Evolutionary conservation across 1,140 invertebrate species (phyloP), one percentile per base, ranked within the genome.

Genomic region (Tyrophagus putrescentiae): DNA sequence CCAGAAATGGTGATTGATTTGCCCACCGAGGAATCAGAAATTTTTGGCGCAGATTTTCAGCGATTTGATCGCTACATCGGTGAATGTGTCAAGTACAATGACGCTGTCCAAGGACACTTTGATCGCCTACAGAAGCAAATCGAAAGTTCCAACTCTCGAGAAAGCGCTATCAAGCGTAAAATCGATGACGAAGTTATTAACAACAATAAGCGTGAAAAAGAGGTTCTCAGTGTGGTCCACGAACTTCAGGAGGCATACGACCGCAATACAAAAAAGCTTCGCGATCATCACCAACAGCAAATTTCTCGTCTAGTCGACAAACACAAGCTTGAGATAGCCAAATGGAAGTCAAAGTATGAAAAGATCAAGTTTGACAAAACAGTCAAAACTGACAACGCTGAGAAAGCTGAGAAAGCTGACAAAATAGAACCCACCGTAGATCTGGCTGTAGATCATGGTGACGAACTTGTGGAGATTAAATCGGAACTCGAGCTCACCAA

Each of bases 131-230:
- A 54, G 21, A 13, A n/a, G n/a, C 21, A 21, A 32, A 4, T 53
- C 4, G 50, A 53, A 5, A 28, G 18, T 18, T 11, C 25, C 21
- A 21, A 7, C 13, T 48, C 45, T 7, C 45, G 45, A 7, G 45
- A 48, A 48, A 48, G 18, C 18, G 45, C 18, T 48, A 21, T 48
- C 21, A 48, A 48, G 31, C 7, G 45, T 7, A 6, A 29, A 48
- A 6, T 48, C 18, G 45, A 48, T 13, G 7, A 48, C 6, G 45
- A 48, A 18, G 45, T 48, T 6, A 48, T 25, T 18, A 7, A 48
- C 7, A 6, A 48, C 45, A 48, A 48, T 7, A 48, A 48, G 45
- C 45, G 45, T 23, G 52, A 54, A 54, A 54, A 13, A 3, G 52
- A 54, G 39, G 11, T 34, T 23, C 18, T 31, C n/a, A 27, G 3